Conservation (phyloP, 2,888 invertebrate species). For the Pachymerium ferrugineum region DNA sequence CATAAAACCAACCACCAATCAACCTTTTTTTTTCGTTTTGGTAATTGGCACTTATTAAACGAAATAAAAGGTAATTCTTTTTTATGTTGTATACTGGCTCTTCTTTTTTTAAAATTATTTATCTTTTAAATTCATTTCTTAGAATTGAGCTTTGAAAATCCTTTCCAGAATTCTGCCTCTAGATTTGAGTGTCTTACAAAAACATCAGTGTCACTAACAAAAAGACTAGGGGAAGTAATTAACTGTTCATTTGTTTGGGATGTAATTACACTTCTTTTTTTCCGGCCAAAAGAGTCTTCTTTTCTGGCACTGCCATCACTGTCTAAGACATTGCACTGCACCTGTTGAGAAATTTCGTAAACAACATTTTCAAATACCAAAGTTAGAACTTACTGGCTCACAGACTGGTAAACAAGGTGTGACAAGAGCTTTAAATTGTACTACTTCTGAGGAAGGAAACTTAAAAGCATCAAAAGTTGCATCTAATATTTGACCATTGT, state of each 20-base stretch:
- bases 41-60: no score
- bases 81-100: no score
- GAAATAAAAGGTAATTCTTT: no score
- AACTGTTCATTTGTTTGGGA: constrained; percentile 27
- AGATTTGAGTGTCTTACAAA: no score
- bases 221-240: constrained; percentile 34
- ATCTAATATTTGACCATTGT: constrained; percentile 61
- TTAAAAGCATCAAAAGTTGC: constrained; percentile 95
- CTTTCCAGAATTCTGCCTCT: no score
- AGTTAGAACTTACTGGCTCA: constrained; percentile 62
- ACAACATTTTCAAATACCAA: neutral
- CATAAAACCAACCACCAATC: no score
- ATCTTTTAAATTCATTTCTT: no score
- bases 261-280: constrained; percentile 54
- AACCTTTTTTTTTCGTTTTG: no score
- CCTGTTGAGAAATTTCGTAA: constrained; percentile 33
- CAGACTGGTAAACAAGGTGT: constrained; percentile 91
- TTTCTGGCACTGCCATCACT: constrained; percentile 76
- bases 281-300: constrained; percentile 74
- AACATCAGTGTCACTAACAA: no score
- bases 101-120: no score
- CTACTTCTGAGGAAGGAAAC: constrained; percentile 89
- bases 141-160: no score
- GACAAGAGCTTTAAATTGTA: constrained; percentile 90
- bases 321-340: constrained; percentile 75